phyloP scores from a whole-genome alignment of 2,797 vertebrate genomes.

The Poeciliopsis turneri region DNA sequence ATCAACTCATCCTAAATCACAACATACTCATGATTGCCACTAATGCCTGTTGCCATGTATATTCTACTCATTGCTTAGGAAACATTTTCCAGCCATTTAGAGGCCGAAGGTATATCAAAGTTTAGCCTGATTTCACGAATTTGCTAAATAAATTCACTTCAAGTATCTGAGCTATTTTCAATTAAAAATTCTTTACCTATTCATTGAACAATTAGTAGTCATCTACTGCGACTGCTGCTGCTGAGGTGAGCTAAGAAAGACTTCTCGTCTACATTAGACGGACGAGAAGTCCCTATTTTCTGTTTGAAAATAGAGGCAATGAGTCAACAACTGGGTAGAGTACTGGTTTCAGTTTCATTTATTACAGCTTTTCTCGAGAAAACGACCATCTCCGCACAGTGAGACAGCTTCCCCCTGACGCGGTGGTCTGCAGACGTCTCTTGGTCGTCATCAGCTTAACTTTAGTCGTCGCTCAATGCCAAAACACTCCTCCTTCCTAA shows the following conservation, averaged over 20 bases:
- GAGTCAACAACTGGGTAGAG: background rate
- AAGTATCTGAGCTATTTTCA: background rate
- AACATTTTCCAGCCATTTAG: background rate
- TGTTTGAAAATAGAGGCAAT: background rate
- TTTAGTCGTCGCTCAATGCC: constrained; percentile 39
- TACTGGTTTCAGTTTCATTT: background rate
- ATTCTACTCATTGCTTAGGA: background rate
- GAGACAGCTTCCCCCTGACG: constrained; percentile 21
- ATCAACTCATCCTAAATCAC: background rate
- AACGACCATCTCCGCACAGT: constrained; percentile 26
- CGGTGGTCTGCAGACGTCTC: constrained; percentile 16
- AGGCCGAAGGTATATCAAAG: background rate
- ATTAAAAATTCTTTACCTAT: background rate
- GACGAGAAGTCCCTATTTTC: background rate
- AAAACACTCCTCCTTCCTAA: constrained; percentile 41
- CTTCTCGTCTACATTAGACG: background rate
- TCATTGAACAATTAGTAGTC: no score
- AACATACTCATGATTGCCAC: background rate
- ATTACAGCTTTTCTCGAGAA: constrained; percentile 4
- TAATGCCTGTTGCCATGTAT: background rate
- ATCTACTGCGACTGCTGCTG: background rate
- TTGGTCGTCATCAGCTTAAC: constrained; percentile 17
- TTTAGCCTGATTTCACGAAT: background rate
- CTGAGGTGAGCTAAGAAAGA: background rate
- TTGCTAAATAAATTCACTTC: background rate